These are phyloP conservation scores for Campaea margaritaria DNA, from an alignment of 2,888 invertebrate genomes.

Conservation along the genomic window DNA sequence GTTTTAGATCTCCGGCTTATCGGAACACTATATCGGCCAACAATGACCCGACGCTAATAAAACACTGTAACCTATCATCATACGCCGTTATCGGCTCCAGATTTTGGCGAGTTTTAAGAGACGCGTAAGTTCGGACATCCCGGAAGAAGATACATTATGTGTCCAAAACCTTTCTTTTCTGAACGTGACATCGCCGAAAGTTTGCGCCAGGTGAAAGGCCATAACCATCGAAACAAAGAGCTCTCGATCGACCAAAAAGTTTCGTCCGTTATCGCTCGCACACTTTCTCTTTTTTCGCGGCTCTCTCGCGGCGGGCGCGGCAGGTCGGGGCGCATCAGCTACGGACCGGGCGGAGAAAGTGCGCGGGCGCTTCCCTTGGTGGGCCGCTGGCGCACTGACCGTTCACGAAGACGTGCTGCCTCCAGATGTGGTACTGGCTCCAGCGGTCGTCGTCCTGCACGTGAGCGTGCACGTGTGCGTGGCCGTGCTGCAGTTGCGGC, in stretches of 20 bases:
- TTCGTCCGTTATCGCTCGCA: slow-evolving; percentile 65
- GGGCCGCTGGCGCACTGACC: slow-evolving; percentile 82
- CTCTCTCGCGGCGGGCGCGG: slow-evolving; percentile 21
- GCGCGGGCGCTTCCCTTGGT: slow-evolving; percentile 51
- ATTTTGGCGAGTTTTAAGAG: slow-evolving; percentile 14
- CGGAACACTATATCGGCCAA: slow-evolving; percentile 40
- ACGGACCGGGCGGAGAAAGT: slow-evolving; percentile 58
- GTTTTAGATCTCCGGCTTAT: slow-evolving; percentile 38
- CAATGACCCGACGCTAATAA: slow-evolving; percentile 39
- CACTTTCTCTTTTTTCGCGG: slow-evolving; percentile 63
- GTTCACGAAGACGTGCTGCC: slow-evolving; percentile 92
- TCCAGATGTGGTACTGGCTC: slow-evolving; percentile 92
- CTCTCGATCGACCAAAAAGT: slow-evolving; percentile 70
- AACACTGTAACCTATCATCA: slow-evolving; percentile 30
- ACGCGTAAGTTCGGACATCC: neutral
- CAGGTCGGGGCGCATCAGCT: slow-evolving; percentile 24
- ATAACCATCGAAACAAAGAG: slow-evolving; percentile 69
- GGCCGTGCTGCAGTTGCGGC: slow-evolving; percentile 85
- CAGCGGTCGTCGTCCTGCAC: slow-evolving; percentile 87
- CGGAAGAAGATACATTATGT: slow-evolving; percentile 1
- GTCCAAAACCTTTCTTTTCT: neutral
- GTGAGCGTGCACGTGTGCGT: slow-evolving; percentile 47
- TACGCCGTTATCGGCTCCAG: slow-evolving; percentile 13
- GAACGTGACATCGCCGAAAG: slow-evolving; percentile 16
- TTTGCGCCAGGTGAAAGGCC: slow-evolving; percentile 49